Base-by-base conservation (phyloP, 1,140 invertebrate species). In the Phthorimaea operculella region DNA sequence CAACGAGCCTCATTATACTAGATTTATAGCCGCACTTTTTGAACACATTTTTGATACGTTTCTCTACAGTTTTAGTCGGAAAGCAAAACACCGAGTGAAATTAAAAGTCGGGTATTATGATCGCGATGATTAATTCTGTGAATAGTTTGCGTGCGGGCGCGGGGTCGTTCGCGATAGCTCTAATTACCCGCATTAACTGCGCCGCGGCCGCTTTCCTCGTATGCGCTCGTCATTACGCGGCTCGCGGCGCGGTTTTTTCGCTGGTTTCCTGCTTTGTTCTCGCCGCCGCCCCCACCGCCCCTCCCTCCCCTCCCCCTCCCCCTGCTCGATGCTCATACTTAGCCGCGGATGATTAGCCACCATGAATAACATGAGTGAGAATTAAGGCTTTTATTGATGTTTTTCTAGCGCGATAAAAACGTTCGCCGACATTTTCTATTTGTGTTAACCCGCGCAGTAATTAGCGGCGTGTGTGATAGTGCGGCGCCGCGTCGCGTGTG, bases 21-120 rank as follows among this genome's bases (percentile, higher is more conserved):
- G 44, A 47, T 47, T 47, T 47, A 47, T 17, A 16, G 44, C 14
- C 44, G 16, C 14, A 15, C 14, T 47, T 47, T 47, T 47, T 47
- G 44, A 47, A 47, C n/a, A 17, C 44, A 47, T 47, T 47, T 47
- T 47, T 47, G 44, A 47, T 47, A 47, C 36, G 36, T 39, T 39
- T 39, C 36, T 39, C 36, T 39, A 39, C 36, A 39, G 8, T 39
- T 39, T 39, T 39, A 39, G 36, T 39, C 36, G 36, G 36, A 39
- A 39, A 39, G 36, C 36, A 39, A 39, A 39, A 39, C 36, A 39
- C 36, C 36, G 36, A 39, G 36, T 39, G 36, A 39, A 39, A 39
- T 39, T 39, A 39, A 39, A 39, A 39, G 36, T 39, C 10, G 21
- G n/a, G 36, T 39, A 39, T 39, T 39, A 39, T 39, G 36, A 39